Base-by-base conservation (phyloP, 2,113 vertebrate species). In the Mola mola region DNA sequence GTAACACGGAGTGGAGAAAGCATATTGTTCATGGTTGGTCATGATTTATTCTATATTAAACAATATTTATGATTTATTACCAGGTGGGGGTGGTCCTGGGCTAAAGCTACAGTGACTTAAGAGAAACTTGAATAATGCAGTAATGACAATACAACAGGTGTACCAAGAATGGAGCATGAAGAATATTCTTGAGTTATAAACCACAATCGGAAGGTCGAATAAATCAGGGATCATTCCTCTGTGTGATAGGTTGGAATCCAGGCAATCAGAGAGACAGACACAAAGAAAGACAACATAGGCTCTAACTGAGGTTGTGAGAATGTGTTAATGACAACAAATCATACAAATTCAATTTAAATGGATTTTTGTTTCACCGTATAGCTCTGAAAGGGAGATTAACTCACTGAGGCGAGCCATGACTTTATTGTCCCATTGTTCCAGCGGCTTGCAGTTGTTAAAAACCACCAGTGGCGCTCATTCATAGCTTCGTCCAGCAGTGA, bases 381-480 rank as follows among this genome's bases (percentile, higher is more conserved):
- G 83, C 92, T 69, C 57, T 78, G 7, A 33, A 19, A 12, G 44
- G 44, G 62, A 76, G 19, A 90, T 21, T 38, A 94, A 8, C 21
- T 50, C 50, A 44, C 82, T 60, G 50, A 95, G 58, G 10, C 60
- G 66, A 24, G 56, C 41, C 24, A 92, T 22, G 8, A 94, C 72
- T 21, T 88, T 79, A 1, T 60, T 49, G 2, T 94, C 89, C 93
- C 93, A 94, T n/a, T 33, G 57, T 8, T 90, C 52, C 64, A 94
- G 49, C 53, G 93, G 79, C 65, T 95, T 93, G 68, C 93, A 93
- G 84, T 92, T 91, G 72, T 92, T 90, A 6, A 96, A 86, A 42
- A 95, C 92, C 58, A 96, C 95, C 95, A 96, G 48, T 89, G 84
- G 7, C 94, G 94, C 1, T 90, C 77, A 2, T 41, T 53, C 50